These are phyloP conservation scores for Todus mexicanus DNA, from an alignment of 2,797 vertebrate species.

Conservation along the genomic window DNA sequence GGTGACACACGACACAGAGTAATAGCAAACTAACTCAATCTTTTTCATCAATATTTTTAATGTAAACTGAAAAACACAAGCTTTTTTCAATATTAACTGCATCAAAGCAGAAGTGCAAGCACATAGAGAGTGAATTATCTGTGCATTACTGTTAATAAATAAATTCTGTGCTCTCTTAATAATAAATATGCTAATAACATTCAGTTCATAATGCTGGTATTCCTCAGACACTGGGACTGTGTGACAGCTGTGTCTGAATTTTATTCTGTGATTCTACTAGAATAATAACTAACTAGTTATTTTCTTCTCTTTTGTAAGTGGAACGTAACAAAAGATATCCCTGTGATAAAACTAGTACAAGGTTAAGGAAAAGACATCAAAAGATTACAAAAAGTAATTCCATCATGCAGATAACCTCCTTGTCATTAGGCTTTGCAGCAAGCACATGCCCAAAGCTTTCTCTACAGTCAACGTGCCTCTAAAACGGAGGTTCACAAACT, in stretches of 20 bases:
- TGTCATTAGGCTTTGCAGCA: neutral
- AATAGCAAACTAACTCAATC: neutral
- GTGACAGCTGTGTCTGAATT: slow-evolving; percentile 15
- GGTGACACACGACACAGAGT: neutral
- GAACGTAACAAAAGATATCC: neutral
- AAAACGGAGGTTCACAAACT: neutral
- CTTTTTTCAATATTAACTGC: slow-evolving; percentile 7
- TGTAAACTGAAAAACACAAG: neutral
- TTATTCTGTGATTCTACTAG: slow-evolving; percentile 19
- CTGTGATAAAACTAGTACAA: slow-evolving; percentile 30
- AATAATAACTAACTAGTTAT: slow-evolving; percentile 39
- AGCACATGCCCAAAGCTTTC: neutral
- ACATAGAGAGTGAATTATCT: slow-evolving; percentile 6
- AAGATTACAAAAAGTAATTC: slow-evolving; percentile 2
- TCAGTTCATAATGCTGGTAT: slow-evolving; percentile 10
- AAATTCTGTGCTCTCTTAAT: neutral
- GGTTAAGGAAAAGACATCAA: slow-evolving; percentile 22
- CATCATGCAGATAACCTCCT: neutral
- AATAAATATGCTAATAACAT: slow-evolving; percentile 35
- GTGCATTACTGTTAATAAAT: slow-evolving; percentile 14
- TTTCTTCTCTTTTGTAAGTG: slow-evolving; percentile 2
- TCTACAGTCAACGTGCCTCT: neutral
- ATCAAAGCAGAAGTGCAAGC: neutral
- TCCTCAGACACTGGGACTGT: slow-evolving; percentile 2
- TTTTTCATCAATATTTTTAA: slow-evolving; percentile 30